Conservation (phyloP, 1,140 invertebrate species). For the Pectinophora gossypiella region DNA sequence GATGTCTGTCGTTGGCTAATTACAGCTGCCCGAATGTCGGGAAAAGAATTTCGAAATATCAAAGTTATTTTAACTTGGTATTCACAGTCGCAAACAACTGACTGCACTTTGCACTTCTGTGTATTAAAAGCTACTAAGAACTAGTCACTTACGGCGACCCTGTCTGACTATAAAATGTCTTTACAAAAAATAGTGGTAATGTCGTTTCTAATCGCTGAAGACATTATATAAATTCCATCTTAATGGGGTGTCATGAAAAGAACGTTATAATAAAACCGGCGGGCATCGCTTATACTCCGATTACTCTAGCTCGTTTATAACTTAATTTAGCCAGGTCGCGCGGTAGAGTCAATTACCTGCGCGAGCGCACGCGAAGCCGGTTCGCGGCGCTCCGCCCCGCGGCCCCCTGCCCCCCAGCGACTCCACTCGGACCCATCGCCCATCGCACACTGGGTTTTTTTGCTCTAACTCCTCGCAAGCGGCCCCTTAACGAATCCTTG, state of each 20-base stretch:
- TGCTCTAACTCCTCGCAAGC: conserved; percentile 20
- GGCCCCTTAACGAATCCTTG: neutral
- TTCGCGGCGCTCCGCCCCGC: conserved; percentile 23
- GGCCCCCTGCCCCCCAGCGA: conserved; percentile 6
- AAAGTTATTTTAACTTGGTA: no score
- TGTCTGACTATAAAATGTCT: no score
- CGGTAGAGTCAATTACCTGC: conserved; percentile 65
- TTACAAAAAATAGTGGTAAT: no score
- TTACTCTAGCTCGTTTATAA: conserved; percentile 59
- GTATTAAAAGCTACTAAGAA: no score
- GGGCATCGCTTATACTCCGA: conserved; percentile 45
- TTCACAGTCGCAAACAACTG: no score
- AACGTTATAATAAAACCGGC: conserved; percentile 42
- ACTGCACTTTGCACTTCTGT: no score
- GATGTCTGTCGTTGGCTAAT: neutral
- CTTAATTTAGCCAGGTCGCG: conserved; percentile 60
- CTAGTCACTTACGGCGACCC: no score
- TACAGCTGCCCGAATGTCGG: no score
- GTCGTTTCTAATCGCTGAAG: no score
- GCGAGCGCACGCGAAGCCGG: conserved; percentile 57
- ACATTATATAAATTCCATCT: no score
- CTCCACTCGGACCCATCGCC: neutral
- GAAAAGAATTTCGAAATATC: no score
- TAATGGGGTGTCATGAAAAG: conserved; percentile 27
- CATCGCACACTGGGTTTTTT: conserved; percentile 33